These are phyloP conservation scores for Oceanodroma tethys DNA, from an alignment of 2,113 vertebrate genomes.

Conservation along the genomic window DNA sequence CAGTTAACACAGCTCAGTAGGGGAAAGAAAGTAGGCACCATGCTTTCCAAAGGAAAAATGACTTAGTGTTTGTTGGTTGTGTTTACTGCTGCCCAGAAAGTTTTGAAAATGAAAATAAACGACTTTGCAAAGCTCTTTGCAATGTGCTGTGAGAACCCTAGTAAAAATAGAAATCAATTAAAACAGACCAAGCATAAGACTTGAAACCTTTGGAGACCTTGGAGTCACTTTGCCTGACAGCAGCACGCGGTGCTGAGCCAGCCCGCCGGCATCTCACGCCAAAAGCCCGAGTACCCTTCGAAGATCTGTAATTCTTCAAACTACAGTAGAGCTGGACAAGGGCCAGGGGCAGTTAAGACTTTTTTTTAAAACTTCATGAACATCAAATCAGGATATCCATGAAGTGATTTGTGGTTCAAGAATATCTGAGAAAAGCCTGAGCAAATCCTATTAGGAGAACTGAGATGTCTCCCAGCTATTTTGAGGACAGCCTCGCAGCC, in stretches of 20 bases:
- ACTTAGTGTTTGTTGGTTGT: neutral
- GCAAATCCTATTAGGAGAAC: neutral
- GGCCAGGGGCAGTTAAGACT: neutral
- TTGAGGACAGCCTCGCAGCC: neutral
- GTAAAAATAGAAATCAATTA: conserved; percentile 4
- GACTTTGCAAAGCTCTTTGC: neutral
- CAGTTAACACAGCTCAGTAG: neutral
- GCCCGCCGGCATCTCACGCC: neutral
- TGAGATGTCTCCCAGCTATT: neutral
- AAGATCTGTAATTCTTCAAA: neutral
- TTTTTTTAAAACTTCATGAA: neutral
- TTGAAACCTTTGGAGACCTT: neutral
- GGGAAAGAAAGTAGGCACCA: neutral
- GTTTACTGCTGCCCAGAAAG: neutral
- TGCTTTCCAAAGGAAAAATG: neutral
- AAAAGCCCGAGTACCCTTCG: fast-evolving
- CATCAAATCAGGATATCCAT: neutral
- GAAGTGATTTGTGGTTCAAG: neutral
- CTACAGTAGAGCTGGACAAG: neutral
- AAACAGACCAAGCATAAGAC: neutral
- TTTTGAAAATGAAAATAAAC: neutral
- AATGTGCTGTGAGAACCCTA: neutral
- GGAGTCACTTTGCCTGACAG: neutral
- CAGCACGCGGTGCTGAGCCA: neutral
- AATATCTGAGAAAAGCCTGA: neutral